Percentiles rank a stretch among this genome's conserved stretches.
Conservation (phyloP, 2,113 vertebrate genomes). For the Aspidoscelis tigris region DNA sequence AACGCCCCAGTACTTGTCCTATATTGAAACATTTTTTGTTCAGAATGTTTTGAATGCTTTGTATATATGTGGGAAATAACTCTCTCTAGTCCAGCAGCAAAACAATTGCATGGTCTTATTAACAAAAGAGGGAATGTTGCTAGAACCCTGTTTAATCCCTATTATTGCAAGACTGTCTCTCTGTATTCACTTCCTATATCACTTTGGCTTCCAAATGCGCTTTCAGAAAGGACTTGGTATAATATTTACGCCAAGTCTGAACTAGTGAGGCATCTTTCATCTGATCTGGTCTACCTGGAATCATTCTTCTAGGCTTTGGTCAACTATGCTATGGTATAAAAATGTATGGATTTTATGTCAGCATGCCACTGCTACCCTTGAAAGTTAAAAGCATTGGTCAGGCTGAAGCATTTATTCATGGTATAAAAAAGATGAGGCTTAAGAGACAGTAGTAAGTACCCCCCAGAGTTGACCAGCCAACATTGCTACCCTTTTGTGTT, state of each 20-base stretch:
- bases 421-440: too few relatives aligned
- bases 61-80: conserved; percentile 20
- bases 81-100: not conserved
- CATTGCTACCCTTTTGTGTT: too few relatives aligned
- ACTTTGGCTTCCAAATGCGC: too few relatives aligned
- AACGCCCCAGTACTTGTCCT: rapidly evolving
- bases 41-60: conserved; percentile 22
- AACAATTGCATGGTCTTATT: not conserved
- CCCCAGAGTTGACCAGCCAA: too few relatives aligned
- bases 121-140: conserved; percentile 22
- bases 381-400: too few relatives aligned
- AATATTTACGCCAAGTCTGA: not conserved
- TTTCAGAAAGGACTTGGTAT: not conserved
- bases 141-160: too few relatives aligned
- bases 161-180: too few relatives aligned
- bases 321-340: not conserved
- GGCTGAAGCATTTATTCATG: too few relatives aligned
- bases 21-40: conserved; percentile 5
- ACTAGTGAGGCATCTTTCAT: not conserved
- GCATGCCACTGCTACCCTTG: too few relatives aligned
- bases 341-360: not conserved
- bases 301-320: not conserved
- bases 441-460: too few relatives aligned
- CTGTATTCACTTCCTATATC: too few relatives aligned
- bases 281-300: not conserved